Evolutionary conservation across 2,888 invertebrate species (phyloP), one percentile per base, ranked within the genome.

Genomic region (Oxycera nigricornis): DNA sequence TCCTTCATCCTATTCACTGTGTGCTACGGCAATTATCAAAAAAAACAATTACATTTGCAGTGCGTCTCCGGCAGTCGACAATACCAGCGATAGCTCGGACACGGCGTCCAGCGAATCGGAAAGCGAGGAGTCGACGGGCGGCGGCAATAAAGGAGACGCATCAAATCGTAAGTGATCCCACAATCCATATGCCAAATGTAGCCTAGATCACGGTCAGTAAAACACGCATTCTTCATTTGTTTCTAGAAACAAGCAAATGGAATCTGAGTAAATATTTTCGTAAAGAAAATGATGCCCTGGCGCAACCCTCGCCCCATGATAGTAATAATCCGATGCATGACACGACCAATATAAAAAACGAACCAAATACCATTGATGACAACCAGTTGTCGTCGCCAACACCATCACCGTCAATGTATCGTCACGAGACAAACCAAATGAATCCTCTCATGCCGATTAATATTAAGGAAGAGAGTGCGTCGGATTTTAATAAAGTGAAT

Each of bases 51-150:
- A 57, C 62, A 39, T 74, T 62, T 73, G n/a, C 79, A 88, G 88
- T 80, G 83, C 87, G 81, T 83, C 88, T 74, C 87, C 88, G 52
- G 87, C 87, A 3, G 85, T 89, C 77, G 86, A 86, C 30, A 79
- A 85, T 77, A 88, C 89, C 55, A 89, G 89, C 74, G 89, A 89
- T 74, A 84, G 84, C 76, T 84, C 85, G 4, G 84, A 82, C 46
- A 80, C 84, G 1, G 83, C 82, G 59, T 83, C 85, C 9, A 84
- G 84, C 74, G 85, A 85, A 76, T 84, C 85, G 39, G 84, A 82
- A 55, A 84, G 84, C 73, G 85, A 83, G 74, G 81, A 83, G 14
- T 84, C 84, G 24, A 79, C 78, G 75, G 77, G 77, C 55, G 74
- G 68, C 1, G 26, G 41, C 39, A 81, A 80, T 72, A 84, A 82